Base-by-base conservation (phyloP, 2,888 invertebrate genomes). In the Drosophila conformis region DNA sequence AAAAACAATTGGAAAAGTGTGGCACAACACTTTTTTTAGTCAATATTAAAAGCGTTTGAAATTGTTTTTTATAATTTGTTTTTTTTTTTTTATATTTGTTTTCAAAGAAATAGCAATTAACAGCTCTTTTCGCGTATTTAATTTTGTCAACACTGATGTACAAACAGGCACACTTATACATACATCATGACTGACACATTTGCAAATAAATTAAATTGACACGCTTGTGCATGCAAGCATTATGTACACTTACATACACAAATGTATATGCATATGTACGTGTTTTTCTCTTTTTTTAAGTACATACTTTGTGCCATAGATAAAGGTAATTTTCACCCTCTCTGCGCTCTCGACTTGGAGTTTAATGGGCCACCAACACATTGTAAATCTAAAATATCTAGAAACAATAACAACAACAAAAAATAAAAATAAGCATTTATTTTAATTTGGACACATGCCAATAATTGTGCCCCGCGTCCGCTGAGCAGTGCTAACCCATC, bases 391-490 rank as follows among this genome's bases (percentile, higher is more conserved):
- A 31, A 57, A 57, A 31, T 38, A 38, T 56, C 5, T 56, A 56
- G 27, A 31, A 40, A 21, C 57, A 57, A 31, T 21, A 18, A n/a
- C 51, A 51, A 29, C n/a, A 51, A 10, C 29, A 29, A 18, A 6
- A 27, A 10, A 10, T 21, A 21, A 54, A 27, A 29, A 4, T 5
- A 21, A 35, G 13, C 33, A 29, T 31, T 42, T 40, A 29, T 29
- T 57, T 57, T 31, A 3, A 57, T 31, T 57, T 57, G 57, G 57
- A 31, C 18, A 42, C 15, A 31, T 15, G 40, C 57, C 57, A 57
- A 57, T 42, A 31, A 42, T 21, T 33, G n/a, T 42, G 31, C 42
- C 38, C 11, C 15, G 6, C 15, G n/a, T 2, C 54, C 38, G n/a
- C 56, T 15, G 4, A 25, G 18, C 38, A n/a, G 4, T 29, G 15